These are phyloP conservation scores for Merops nubicus DNA, from an alignment of 2,113 vertebrate genomes.

Conservation along the genomic window DNA sequence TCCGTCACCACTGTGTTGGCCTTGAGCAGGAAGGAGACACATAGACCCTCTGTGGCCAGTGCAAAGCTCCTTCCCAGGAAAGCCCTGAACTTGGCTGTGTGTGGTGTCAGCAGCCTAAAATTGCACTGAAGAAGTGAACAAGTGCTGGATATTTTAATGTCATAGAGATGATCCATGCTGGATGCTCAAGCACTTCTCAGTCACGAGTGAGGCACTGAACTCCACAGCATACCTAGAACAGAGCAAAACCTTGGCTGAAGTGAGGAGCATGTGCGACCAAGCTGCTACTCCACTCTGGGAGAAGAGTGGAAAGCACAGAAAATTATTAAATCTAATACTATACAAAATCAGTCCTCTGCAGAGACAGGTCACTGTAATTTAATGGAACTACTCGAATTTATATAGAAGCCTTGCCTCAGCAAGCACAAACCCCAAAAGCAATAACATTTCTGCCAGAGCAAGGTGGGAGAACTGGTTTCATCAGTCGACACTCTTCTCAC, in stretches of 20 bases:
- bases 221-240: not conserved
- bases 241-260: not conserved
- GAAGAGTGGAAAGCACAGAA: not conserved
- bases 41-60: not conserved
- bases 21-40: not conserved
- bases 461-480: not conserved
- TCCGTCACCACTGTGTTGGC: not conserved
- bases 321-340: not conserved
- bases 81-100: not conserved
- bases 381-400: not conserved
- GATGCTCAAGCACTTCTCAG: not conserved
- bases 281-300: not conserved
- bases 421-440: not conserved
- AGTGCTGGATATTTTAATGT: not conserved
- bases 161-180: fast-evolving
- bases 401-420: not conserved
- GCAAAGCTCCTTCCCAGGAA: not conserved
- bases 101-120: not conserved
- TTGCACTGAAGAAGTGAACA: fast-evolving
- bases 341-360: not conserved
- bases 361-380: not conserved
- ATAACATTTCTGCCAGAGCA: not conserved
- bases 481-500: fast-evolving
- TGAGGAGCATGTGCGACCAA: not conserved
- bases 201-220: not conserved